Percentiles rank a stretch among this genome's conserved stretches.
These are phyloP conservation scores for Platycheirus rosarum DNA, from an alignment of 2,888 invertebrate species.

Conservation along the genomic window DNA sequence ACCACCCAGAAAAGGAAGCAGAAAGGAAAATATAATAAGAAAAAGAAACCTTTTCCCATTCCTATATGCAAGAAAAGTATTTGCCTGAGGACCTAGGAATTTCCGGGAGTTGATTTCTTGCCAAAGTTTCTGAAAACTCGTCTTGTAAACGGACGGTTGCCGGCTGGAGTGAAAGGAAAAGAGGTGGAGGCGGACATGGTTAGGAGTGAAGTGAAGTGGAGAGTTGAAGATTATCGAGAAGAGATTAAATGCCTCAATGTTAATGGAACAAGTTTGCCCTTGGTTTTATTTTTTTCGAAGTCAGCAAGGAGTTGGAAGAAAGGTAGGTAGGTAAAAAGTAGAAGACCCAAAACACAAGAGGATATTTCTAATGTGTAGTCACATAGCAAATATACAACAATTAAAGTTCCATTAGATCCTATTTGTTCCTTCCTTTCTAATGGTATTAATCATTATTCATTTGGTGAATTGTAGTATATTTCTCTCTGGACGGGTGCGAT, in stretches of 20 bases:
- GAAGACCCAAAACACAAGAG: slow-evolving; percentile 3
- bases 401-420: slow-evolving; percentile 75
- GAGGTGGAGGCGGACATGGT: slow-evolving; percentile 19
- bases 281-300: slow-evolving; percentile 19
- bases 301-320: slow-evolving; percentile 22
- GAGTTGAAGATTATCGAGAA: slow-evolving; percentile 56
- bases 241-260: slow-evolving; percentile 57
- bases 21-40: slow-evolving; percentile 14
- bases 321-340: neutral
- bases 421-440: slow-evolving; percentile 65
- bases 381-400: slow-evolving; percentile 68
- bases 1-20: slow-evolving; percentile 25
- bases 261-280: slow-evolving; percentile 62
- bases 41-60: slow-evolving; percentile 6
- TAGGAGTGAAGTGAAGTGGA: slow-evolving; percentile 5
- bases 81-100: slow-evolving; percentile 44
- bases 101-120: slow-evolving; percentile 46
- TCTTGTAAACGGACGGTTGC: slow-evolving; percentile 19
- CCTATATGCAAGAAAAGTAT: slow-evolving; percentile 10
- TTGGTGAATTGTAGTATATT: slow-evolving; percentile 42
- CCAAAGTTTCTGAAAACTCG: slow-evolving; percentile 56
- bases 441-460: slow-evolving; percentile 64
- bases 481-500: neutral
- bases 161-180: slow-evolving; percentile 7
- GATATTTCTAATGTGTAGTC: slow-evolving; percentile 37